Percentiles rank a stretch among this genome's conserved stretches.
Evolutionary conservation across 2,888 invertebrate genomes (phyloP).

Genomic region (Hedychridium roseum): DNA sequence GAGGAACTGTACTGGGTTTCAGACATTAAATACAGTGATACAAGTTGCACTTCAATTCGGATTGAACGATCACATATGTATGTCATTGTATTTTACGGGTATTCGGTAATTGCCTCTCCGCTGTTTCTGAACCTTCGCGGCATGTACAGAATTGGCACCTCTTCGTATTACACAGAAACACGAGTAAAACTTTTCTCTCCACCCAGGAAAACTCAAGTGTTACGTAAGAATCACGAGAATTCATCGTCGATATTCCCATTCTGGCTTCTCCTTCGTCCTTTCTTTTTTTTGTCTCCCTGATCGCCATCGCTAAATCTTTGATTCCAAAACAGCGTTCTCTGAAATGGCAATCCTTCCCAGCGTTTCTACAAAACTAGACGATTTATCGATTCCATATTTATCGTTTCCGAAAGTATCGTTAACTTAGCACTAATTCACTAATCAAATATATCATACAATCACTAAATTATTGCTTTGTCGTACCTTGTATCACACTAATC

Average conservation of each 20-base stretch:
- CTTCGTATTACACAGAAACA: slow-evolving; percentile 16
- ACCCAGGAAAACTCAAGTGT: slow-evolving; percentile 4
- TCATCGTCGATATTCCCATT: slow-evolving; percentile 1
- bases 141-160: slow-evolving; percentile 39
- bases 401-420: slow-evolving; percentile 58
- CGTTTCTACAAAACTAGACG: slow-evolving; percentile 62
- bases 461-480: slow-evolving; percentile 64
- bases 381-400: slow-evolving; percentile 60
- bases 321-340: slow-evolving; percentile 44
- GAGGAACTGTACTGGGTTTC: no score
- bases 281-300: slow-evolving; percentile 7
- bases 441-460: slow-evolving; percentile 62
- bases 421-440: slow-evolving; percentile 59
- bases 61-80: neutral
- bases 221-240: neutral
- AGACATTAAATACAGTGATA: no score
- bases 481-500: slow-evolving; percentile 64
- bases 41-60: no score
- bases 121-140: slow-evolving; percentile 8
- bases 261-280: slow-evolving; percentile 8
- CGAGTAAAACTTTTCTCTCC: slow-evolving; percentile 5
- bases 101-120: neutral
- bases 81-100: neutral
- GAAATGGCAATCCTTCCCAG: slow-evolving; percentile 47
- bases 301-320: slow-evolving; percentile 25